These are phyloP conservation scores for Gallinago nigripennis DNA, from an alignment of 2,797 vertebrate genomes.

Conservation along the genomic window DNA sequence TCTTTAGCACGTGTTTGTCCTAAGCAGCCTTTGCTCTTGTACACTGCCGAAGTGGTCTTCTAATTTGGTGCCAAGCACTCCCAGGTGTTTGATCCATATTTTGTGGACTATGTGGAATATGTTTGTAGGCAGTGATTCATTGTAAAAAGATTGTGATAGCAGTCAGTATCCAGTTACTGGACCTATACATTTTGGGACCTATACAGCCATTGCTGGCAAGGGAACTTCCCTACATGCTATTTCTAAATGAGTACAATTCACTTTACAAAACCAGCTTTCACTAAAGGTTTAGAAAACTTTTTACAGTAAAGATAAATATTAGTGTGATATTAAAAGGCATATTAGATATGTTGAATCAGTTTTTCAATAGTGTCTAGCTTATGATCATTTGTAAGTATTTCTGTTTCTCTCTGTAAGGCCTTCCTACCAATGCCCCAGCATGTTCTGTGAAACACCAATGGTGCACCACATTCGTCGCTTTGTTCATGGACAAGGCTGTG, in stretches of 20 bases:
- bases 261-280: background rate
- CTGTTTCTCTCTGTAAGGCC: slow-evolving; percentile 75
- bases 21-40: background rate
- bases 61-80: background rate
- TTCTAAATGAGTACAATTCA: background rate
- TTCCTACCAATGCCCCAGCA: slow-evolving; percentile 96
- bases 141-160: background rate
- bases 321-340: background rate
- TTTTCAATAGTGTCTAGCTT: background rate
- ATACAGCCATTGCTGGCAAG: background rate
- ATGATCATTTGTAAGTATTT: background rate
- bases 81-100: background rate
- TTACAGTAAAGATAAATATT: background rate
- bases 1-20: background rate
- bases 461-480: slow-evolving; percentile 96
- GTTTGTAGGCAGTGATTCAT: background rate
- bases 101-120: background rate
- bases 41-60: background rate
- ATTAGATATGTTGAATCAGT: background rate
- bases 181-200: background rate
- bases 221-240: accelerated
- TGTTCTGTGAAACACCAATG: slow-evolving; percentile 98
- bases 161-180: background rate
- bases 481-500: slow-evolving; percentile 94
- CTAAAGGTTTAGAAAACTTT: background rate